These are phyloP conservation scores for Euzophera pinguis DNA, from an alignment of 2,888 invertebrate species.

Conservation along the genomic window DNA sequence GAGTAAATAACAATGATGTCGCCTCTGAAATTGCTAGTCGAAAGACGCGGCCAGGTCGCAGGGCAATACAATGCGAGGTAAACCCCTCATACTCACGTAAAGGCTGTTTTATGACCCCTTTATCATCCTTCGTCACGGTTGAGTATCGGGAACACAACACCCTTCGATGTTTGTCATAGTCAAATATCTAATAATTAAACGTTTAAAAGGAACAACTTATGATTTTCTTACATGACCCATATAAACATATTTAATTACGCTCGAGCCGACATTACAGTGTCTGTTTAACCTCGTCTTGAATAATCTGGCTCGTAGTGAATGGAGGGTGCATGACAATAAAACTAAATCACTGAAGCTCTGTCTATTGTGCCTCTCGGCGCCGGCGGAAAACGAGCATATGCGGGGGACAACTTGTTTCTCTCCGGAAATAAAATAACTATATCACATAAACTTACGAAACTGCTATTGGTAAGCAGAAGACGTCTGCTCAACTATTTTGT, in stretches of 20 bases:
- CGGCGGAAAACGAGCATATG: slow-evolving; percentile 75
- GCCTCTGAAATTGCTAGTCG: slow-evolving; percentile 62
- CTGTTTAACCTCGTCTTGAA: slow-evolving; percentile 46
- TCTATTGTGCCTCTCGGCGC: slow-evolving; percentile 72
- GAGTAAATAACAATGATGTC: slow-evolving; percentile 51
- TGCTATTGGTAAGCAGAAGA: slow-evolving; percentile 32
- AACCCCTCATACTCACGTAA: slow-evolving; percentile 57
- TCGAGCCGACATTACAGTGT: slow-evolving; percentile 27
- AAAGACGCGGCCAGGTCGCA: slow-evolving; percentile 50
- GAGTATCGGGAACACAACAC: not conserved
- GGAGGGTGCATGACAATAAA: slow-evolving; percentile 77
- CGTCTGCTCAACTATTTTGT: slow-evolving; percentile 23
- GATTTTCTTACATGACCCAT: not conserved
- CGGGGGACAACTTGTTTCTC: slow-evolving; percentile 64
- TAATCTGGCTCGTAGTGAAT: slow-evolving; percentile 51
- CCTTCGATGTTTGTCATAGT: too few relatives aligned
- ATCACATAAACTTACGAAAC: slow-evolving; percentile 36
- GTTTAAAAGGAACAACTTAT: too few relatives aligned
- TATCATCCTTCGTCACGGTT: slow-evolving; percentile 52
- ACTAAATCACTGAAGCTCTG: slow-evolving; percentile 72
- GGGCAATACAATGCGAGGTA: slow-evolving; percentile 56
- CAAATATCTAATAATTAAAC: too few relatives aligned
- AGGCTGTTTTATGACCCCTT: slow-evolving; percentile 52
- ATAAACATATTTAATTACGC: slow-evolving; percentile 22
- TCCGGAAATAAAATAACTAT: slow-evolving; percentile 68